Evolutionary conservation across 2,113 vertebrate genomes (phyloP).

Genomic region (Piprites chloris): DNA sequence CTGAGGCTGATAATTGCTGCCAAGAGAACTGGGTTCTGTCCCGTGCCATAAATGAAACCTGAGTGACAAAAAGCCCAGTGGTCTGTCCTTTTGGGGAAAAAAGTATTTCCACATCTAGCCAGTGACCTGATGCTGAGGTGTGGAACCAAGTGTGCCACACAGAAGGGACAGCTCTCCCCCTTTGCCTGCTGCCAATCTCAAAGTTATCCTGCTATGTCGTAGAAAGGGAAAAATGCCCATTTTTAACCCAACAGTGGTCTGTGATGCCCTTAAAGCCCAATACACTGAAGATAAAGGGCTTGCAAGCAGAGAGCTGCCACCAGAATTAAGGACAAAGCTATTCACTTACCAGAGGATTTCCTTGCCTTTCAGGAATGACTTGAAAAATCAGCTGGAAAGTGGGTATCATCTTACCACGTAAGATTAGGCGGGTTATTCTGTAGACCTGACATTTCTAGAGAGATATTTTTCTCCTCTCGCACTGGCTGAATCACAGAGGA

Average conservation of each 20-base stretch:
- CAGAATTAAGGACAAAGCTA: neutral
- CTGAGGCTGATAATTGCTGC: neutral
- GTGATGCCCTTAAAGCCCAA: neutral
- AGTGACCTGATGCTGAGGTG: neutral
- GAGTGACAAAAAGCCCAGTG: accelerated
- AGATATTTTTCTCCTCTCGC: neutral
- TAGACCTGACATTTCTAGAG: neutral
- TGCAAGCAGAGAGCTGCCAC: neutral
- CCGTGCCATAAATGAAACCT: accelerated
- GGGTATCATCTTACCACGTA: neutral
- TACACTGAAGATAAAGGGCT: neutral
- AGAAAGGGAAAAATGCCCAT: neutral
- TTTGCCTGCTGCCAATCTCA: neutral
- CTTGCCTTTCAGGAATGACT: neutral
- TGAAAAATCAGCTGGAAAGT: neutral
- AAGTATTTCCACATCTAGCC: neutral
- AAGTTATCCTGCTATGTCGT: neutral
- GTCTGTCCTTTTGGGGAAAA: accelerated
- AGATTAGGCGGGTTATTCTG: neutral
- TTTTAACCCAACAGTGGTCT: neutral
- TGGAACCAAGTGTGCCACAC: accelerated
- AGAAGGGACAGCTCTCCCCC: neutral
- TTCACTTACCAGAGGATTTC: neutral
- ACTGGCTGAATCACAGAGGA: neutral
- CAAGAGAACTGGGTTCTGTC: accelerated